Evolutionary conservation across 2,888 invertebrate species (phyloP), one percentile per base, ranked within the genome.

Genomic region (Frankliniella fusca): DNA sequence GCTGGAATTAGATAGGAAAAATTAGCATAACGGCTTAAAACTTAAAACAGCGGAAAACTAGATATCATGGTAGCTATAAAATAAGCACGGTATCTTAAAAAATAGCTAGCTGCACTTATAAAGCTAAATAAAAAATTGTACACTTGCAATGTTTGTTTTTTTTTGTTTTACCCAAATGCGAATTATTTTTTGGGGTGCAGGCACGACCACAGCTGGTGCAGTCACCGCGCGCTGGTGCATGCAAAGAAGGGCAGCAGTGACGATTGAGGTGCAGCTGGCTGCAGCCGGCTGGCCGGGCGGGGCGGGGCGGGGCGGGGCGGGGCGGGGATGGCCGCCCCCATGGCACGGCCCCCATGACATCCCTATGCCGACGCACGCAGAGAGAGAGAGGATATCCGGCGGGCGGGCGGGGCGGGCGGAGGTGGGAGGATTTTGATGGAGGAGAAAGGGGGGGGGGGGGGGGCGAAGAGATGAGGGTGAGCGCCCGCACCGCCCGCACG

Each of bases 331-430:
- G 54, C 54, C 54, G 54, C 54, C 70, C 70, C 70, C 27, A 27
- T 76, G 23, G 8, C 70, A 54, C 70, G 10, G 12, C 9, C 70
- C 70, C 23, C 54, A 15, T 27, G 61, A 61, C 61, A n/a, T 61
- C 61, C 70, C 23, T 27, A 54, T 20, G 27, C 70, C 23, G 15
- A 3, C 54, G 18, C 54, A 76, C 23, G 27, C 70, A 76, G 23
- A 70, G 70, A 76, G 70, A 76, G 23, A 70, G 70, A 76, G 70
- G 70, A 76, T 76, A 76, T 76, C 70, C 70, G 70, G 70, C 70
- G 18, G 38, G 15, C 61, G 61, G n/a, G 18, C n/a, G 70, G 70
- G 70, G 23, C 20, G 23, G 70, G 12, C 12, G 27, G 10, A 27
- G 70, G 27, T 11, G 70, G 70, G 27, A 5, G 70, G 70, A 76